Evolutionary conservation across 2,113 vertebrate species (phyloP), one percentile per base, ranked within the genome.

Genomic region (Camelus bactrianus): DNA sequence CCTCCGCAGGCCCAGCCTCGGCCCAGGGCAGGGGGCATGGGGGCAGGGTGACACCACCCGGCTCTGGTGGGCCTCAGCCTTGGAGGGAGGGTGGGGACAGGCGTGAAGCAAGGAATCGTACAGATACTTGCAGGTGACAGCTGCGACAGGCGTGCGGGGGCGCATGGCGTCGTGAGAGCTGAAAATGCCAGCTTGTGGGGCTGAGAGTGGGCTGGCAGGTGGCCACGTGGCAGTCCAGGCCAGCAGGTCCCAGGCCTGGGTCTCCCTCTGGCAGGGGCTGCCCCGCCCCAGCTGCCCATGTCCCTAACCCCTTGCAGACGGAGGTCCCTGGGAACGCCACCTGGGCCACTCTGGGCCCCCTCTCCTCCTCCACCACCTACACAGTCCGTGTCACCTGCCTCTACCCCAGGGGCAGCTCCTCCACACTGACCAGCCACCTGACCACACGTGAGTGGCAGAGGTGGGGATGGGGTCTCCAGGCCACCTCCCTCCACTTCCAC

Each of bases 301-400:
- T 22, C 30, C 70, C n/a, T 6, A 42, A 42, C 2, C 0, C 32
- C 26, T 35, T 88, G 38, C 98, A 99, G 99, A 97, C 98, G 6
- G 99, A 99, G 88, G 99, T 99, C 70, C 98, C 98, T 35, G 99
- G 99, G 50, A 98, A 98, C 20, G 73, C 95, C 65, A 99, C 98
- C 70, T 99, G 98, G 0, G 98, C 99, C 58, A 94, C 99, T 75
- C 98, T 99, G 86, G 98, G 98, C 88, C 99, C 99, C 52, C 98
- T 99, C 69, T 99, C 99, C 2, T 99, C 99, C 38, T 98, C 99
- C 65, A 99, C 99, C 9, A 98, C 98, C 28, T 99, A 99, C 70
- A 98, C 98, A 8, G 98, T 99, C 62, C 99, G 98, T 0, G 98
- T 99, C 92, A 98, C 98, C 96, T 99, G 99, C 14, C 87, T 96